These are phyloP conservation scores for Python bivittatus DNA, from an alignment of 2,113 vertebrate species.

Conservation along the genomic window DNA sequence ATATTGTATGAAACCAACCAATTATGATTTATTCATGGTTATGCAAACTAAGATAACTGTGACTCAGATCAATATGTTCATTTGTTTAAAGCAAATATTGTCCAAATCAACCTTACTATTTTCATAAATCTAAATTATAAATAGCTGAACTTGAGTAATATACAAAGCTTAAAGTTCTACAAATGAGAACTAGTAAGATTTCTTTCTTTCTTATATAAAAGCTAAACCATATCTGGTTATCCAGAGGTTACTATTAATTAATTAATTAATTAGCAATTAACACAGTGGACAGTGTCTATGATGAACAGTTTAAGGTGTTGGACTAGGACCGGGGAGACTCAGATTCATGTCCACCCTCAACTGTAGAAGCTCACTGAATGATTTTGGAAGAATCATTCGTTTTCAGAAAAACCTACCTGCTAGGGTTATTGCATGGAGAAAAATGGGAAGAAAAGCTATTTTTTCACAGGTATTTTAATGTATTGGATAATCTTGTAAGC, in stretches of 20 bases:
- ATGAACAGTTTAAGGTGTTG: not conserved
- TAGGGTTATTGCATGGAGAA: not conserved
- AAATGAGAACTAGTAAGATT: slow-evolving; percentile 1
- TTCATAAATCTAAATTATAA: not conserved
- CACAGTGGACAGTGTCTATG: not conserved
- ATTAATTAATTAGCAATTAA: not conserved
- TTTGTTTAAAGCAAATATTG: not conserved
- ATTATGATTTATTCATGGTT: not conserved
- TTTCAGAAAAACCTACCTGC: not conserved
- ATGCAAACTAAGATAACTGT: not conserved
- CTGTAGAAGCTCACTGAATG: not conserved
- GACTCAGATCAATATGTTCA: not conserved
- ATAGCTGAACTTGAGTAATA: not conserved
- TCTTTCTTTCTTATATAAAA: not conserved
- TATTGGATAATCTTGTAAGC: not conserved
- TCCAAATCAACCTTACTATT: not conserved
- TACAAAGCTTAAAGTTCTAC: not conserved
- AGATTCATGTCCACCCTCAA: not conserved
- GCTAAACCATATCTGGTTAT: not conserved
- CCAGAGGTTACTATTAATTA: not conserved
- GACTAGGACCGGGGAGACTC: not conserved
- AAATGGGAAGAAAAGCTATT: not conserved
- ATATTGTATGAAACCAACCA: not conserved
- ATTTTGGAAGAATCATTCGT: not conserved
- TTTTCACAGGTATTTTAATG: not conserved